phyloP scores from a whole-genome alignment of 2,888 invertebrate species.

The Acrobasis consociella region DNA sequence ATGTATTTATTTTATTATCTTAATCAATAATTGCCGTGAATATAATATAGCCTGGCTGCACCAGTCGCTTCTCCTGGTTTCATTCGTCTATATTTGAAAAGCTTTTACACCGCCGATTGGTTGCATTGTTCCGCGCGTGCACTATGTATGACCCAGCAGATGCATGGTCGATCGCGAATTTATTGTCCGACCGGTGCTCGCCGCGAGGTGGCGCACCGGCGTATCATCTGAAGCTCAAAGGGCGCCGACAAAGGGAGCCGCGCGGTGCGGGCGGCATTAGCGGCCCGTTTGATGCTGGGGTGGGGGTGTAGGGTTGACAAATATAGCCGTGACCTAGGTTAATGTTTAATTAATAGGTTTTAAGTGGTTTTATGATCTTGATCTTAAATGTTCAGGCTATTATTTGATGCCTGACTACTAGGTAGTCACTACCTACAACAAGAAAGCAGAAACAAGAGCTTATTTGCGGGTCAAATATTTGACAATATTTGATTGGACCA shows the following conservation, averaged over 20 bases:
- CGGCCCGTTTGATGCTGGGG: conserved; percentile 74
- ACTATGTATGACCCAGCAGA: conserved; percentile 21
- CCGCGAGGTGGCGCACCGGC: conserved; percentile 61
- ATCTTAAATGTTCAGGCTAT: neutral
- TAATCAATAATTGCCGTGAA: neutral
- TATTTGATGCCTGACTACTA: neutral
- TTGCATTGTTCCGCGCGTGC: conserved; percentile 17
- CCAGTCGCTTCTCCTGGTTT: neutral
- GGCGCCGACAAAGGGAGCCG: conserved; percentile 78
- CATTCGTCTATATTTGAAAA: conserved; percentile 5
- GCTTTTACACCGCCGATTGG: conserved; percentile 18
- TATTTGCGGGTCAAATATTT: too few relatives aligned
- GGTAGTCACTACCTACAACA: too few relatives aligned
- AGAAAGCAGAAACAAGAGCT: neutral
- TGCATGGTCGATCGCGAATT: conserved; percentile 32
- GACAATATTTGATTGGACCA: too few relatives aligned
- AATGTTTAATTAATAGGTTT: conserved; percentile 40
- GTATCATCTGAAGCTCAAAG: conserved; percentile 74
- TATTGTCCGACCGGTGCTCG: conserved; percentile 35
- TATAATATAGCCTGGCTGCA: neutral
- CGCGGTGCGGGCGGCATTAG: conserved; percentile 78
- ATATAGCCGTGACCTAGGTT: conserved; percentile 52
- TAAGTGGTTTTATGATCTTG: neutral
- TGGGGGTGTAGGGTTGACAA: conserved; percentile 60
- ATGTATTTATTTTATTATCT: too few relatives aligned